A percentile compares a stretch with the other conserved stretches of the same genome.
Conservation (phyloP, 2,113 vertebrate species). For the Forbesichthys agassizii region DNA sequence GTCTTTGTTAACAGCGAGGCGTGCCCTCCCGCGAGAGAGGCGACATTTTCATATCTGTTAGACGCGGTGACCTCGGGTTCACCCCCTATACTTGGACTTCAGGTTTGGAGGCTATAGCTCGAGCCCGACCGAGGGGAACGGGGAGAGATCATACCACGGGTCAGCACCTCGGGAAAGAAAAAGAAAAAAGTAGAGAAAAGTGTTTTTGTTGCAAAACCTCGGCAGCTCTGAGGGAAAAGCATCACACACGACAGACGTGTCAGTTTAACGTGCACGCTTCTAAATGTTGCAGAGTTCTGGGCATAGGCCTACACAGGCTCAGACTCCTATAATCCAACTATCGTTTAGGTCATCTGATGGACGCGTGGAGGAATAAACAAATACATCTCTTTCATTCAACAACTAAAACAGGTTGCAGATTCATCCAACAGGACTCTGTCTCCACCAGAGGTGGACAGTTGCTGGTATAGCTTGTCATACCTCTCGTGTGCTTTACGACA, state of each 20-base stretch:
- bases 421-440: too few relatives aligned
- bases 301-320: too few relatives aligned
- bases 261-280: too few relatives aligned
- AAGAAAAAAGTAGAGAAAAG: constrained; percentile 7
- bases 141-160: constrained; percentile 80
- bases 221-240: background rate
- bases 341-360: too few relatives aligned
- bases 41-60: constrained; percentile 99
- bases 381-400: background rate
- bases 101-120: constrained; percentile 79
- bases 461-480: constrained; percentile 29
- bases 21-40: constrained; percentile 88
- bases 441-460: constrained; percentile 5
- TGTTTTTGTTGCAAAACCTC: background rate
- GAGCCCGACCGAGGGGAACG: constrained; percentile 82
- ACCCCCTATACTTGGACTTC: constrained; percentile 99
- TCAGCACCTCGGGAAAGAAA: constrained; percentile 75
- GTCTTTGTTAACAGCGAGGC: constrained; percentile 99
- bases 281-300: too few relatives aligned
- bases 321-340: too few relatives aligned
- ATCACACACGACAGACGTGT: too few relatives aligned
- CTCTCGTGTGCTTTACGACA: constrained; percentile 30
- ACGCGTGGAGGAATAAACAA: too few relatives aligned
- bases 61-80: constrained; percentile 99
- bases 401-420: background rate